A percentile compares a stretch with the other conserved stretches of the same genome.
phyloP scores from a whole-genome alignment of 2,113 vertebrate species.

The Neolamprologus falcicula region DNA sequence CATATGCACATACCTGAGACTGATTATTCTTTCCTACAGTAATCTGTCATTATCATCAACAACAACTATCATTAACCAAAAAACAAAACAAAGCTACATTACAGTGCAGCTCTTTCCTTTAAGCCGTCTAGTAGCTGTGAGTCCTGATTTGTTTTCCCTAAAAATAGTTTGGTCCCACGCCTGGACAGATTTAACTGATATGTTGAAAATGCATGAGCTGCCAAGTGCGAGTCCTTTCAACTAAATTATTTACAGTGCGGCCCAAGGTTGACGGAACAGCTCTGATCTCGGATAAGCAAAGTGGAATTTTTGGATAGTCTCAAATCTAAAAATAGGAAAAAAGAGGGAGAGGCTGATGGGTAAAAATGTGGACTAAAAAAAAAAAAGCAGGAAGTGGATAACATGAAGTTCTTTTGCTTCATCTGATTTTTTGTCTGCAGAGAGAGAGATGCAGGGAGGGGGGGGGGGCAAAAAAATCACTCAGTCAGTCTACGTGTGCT shows the following conservation, averaged over 20 bases:
- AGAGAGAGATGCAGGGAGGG: neutral
- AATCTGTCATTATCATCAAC: neutral
- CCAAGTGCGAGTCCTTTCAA: slow-evolving; percentile 23
- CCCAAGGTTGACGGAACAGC: neutral
- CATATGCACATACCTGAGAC: neutral
- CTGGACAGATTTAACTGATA: slow-evolving; percentile 20
- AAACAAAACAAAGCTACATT: neutral
- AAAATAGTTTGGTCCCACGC: slow-evolving; percentile 53
- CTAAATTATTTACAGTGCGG: neutral
- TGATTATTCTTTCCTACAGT: neutral
- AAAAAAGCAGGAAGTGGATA: neutral
- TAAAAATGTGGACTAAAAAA: neutral
- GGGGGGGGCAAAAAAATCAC: neutral
- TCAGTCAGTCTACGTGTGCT: slow-evolving; percentile 50
- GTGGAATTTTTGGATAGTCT: neutral
- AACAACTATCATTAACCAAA: neutral
- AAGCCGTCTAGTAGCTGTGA: neutral
- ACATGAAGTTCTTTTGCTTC: neutral
- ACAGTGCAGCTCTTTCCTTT: neutral
- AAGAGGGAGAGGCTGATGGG: neutral
- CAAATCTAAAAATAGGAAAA: neutral
- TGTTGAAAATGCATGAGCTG: slow-evolving; percentile 15
- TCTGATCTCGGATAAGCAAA: neutral
- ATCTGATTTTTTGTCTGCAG: slow-evolving; percentile 3
- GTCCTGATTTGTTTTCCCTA: slow-evolving; percentile 42